Evolutionary conservation across 2,113 vertebrate species (phyloP).

Genomic region (Choloepus hoffmanni): DNA sequence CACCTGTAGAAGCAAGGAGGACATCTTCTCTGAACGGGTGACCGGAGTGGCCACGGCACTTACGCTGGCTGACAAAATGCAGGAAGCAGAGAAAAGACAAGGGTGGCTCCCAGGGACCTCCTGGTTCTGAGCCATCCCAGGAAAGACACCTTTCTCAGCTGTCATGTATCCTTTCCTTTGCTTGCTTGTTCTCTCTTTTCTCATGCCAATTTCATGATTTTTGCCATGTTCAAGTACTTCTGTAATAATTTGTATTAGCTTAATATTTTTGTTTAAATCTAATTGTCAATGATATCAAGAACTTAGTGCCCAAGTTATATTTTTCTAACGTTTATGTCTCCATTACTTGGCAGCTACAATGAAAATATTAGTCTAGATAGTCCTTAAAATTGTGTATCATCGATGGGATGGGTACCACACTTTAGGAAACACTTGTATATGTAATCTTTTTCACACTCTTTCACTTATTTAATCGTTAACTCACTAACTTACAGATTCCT

Average conservation of each 20-base stretch:
- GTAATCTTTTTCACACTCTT: neutral
- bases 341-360: neutral
- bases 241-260: neutral
- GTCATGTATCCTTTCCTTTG: fast-evolving
- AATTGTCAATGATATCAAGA: neutral
- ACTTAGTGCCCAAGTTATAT: neutral
- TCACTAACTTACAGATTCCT: neutral
- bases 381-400: neutral
- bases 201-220: neutral
- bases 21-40: fast-evolving
- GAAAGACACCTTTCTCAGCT: no score
- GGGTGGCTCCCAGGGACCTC: fast-evolving
- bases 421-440: neutral
- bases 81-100: neutral
- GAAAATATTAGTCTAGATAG: neutral
- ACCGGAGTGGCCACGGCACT: neutral
- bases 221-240: neutral
- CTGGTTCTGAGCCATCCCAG: neutral
- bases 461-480: neutral
- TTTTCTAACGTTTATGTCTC: neutral
- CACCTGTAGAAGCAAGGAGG: fast-evolving
- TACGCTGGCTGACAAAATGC: neutral
- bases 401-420: no score
- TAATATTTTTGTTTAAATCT: neutral
- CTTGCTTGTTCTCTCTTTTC: fast-evolving